Conservation (phyloP, 1,140 invertebrate genomes). For the Tenebrio molitor region DNA sequence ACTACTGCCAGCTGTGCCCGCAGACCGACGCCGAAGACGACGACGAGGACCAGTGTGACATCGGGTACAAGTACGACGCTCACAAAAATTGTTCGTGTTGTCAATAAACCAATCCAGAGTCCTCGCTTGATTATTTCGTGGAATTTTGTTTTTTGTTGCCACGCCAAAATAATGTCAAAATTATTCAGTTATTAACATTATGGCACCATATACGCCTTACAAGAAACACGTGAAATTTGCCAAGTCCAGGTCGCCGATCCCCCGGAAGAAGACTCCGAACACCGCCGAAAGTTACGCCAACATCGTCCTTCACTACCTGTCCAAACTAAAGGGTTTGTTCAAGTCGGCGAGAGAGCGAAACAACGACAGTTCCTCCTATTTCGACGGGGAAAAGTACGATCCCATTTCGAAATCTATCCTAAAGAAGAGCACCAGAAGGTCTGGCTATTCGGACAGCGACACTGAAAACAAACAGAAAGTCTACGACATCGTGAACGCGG, state of each 20-base stretch:
- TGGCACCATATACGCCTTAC: slow-evolving; percentile 21
- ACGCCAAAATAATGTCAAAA: slow-evolving; percentile 27
- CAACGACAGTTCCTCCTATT: not conserved
- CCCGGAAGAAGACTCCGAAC: slow-evolving; percentile 1
- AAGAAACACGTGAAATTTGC: slow-evolving; percentile 16
- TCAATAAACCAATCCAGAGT: slow-evolving; percentile 12
- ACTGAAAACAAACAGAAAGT: not conserved
- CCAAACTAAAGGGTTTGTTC: slow-evolving; percentile 10
- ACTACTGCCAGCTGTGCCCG: slow-evolving; percentile 13
- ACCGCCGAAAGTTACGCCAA: slow-evolving; percentile 10
- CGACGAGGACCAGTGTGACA: not conserved
- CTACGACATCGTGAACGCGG: slow-evolving; percentile 7
- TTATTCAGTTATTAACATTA: slow-evolving; percentile 22
- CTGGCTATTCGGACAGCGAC: not conserved
- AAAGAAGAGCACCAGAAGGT: not conserved
- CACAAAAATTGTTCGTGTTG: slow-evolving; percentile 27
- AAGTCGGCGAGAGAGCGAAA: not conserved
- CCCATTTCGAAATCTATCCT: not conserved
- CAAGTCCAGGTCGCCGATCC: not conserved
- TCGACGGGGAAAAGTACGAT: not conserved
- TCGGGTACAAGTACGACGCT: not conserved
- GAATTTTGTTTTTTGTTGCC: slow-evolving; percentile 1
- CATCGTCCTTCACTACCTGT: slow-evolving; percentile 14
- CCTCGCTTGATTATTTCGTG: not conserved
- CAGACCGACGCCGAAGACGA: not conserved